Percentiles rank a stretch among this genome's conserved stretches.
Evolutionary conservation across 2,113 vertebrate genomes (phyloP).

Genomic region (human (Homo sapiens)): GRCh38 chr6:11731001-11731500

Average conservation of each 20-base stretch:
- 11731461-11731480: fast-evolving
- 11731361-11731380: not conserved
- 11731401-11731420: not conserved
- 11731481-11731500: fast-evolving
- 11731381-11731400: not conserved
- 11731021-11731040: not conserved
- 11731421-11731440: not conserved
- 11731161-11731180: not conserved
- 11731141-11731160: not conserved
- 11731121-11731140: not conserved
- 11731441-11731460: not conserved
- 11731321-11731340: not conserved
- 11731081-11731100: not conserved
- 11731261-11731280: not conserved
- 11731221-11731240: not conserved
- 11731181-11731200: too few species aligned
- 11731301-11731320: not conserved
- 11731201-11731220: not conserved
- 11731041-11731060: not conserved
- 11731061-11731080: not conserved
- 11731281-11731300: not conserved
- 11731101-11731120: not conserved
- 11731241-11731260: not conserved
- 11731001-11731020: not conserved
- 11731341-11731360: not conserved